Evolutionary conservation across 2,113 vertebrate species (phyloP), one percentile per base, ranked within the genome.

Genomic region (Rhynchopsitta pachyrhyncha): DNA sequence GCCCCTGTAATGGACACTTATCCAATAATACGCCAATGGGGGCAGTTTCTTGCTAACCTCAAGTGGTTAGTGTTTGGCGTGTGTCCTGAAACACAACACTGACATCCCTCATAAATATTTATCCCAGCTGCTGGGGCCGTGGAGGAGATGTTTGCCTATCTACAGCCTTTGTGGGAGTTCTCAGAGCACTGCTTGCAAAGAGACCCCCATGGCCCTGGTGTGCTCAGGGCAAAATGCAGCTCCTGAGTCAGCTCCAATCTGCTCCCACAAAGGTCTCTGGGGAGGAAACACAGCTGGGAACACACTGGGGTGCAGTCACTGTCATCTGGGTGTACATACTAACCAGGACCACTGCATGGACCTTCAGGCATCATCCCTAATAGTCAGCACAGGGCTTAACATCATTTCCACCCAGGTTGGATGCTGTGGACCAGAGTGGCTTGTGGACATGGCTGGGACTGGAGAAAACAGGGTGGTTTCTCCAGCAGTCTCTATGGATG

Each of bases 1-100:
- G 86, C n/a, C 87, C 82, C 70, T 80, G 91, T 95, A 96, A 97
- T 96, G 96, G 96, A 97, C 96, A 96, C 91, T 96, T 96, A 96
- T 93, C 95, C 96, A 88, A 96, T 97, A 94, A 96, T 96, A 91
- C 84, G 93, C 95, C 91, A 86, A 82, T 81, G 93, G 97, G 95
- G 95, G 95, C 94, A 96, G 91, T 93, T 94, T 94, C 91, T 95
- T 70, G 70, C 89, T 93, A 96, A 94, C 94, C 96, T 96, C 95
- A 71, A 93, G 93, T 31, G 96, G 92, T 88, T 94, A 52, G 62
- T 66, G 88, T 60, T 93, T 94, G 92, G 95, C 92, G 0, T 86
- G 88, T 66, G 90, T 92, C 94, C 95, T 93, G 96, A 95, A 95
- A 95, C 94, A 88, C 88, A 85, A 75, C 86, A 46, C 93, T 85